Conservation (phyloP, 2,113 vertebrate species). For the Platichthys flesus region DNA sequence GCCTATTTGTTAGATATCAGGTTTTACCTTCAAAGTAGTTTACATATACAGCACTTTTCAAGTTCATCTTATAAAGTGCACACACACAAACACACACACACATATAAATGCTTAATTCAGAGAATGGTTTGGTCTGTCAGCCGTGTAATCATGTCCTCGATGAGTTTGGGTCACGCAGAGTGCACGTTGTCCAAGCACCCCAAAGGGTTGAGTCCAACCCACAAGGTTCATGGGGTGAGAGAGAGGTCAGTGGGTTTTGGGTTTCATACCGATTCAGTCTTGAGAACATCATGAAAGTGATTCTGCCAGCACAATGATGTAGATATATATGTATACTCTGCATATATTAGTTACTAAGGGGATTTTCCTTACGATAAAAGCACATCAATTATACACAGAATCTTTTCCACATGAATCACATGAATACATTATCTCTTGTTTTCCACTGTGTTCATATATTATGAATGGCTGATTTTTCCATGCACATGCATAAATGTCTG, state of each 20-base stretch:
- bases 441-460: constrained; percentile 33
- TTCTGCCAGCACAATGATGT: not conserved
- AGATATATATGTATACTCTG: not conserved
- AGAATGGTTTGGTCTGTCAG: constrained; percentile 22
- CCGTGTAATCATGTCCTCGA: constrained; percentile 44
- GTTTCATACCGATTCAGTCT: constrained; percentile 17
- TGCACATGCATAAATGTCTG: constrained; percentile 28
- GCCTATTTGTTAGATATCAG: not conserved
- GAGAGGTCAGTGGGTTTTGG: constrained; percentile 48
- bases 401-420: not conserved
- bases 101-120: constrained; percentile 6
- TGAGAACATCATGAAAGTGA: constrained; percentile 6
- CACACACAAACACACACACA: constrained; percentile 9
- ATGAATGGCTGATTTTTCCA: constrained; percentile 31
- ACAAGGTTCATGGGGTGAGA: constrained; percentile 65
- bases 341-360: not conserved
- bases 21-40: not conserved
- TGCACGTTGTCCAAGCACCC: constrained; percentile 51
- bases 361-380: too few species aligned
- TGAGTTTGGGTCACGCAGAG: constrained; percentile 65
- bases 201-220: constrained; percentile 47
- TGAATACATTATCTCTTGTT: constrained; percentile 21
- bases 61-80: not conserved
- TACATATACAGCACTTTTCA: not conserved
- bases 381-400: too few species aligned